Evolutionary conservation across 2,797 vertebrate genomes (phyloP).

Genomic region (Brachymystax lenok): DNA sequence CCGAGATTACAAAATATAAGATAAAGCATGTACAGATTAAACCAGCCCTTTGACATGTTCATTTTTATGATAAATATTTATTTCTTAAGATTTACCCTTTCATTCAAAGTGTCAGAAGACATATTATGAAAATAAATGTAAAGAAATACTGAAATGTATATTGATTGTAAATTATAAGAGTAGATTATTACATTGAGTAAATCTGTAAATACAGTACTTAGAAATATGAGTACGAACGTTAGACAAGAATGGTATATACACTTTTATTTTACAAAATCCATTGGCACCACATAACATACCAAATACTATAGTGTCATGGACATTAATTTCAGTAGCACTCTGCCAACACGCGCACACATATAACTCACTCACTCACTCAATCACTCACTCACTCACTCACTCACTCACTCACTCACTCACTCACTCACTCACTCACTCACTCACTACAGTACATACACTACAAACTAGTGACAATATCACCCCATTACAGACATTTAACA

Average conservation of each 20-base stretch:
- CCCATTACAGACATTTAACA: background rate
- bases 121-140: background rate
- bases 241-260: conserved; percentile 26
- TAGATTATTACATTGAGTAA: background rate
- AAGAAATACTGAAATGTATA: background rate
- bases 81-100: background rate
- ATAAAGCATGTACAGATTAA: conserved; percentile 8
- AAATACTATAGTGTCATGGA: conserved; percentile 18
- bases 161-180: background rate
- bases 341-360: conserved; percentile 16
- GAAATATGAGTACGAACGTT: background rate
- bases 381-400: background rate
- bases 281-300: conserved; percentile 44
- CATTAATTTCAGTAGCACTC: background rate
- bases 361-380: background rate
- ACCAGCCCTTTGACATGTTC: background rate
- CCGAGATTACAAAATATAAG: background rate
- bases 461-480: conserved; percentile 13
- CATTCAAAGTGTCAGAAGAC: background rate
- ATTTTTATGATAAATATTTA: background rate
- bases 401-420: background rate
- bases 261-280: conserved; percentile 60
- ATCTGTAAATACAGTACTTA: background rate
- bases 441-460: background rate
- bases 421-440: background rate